Evolutionary conservation across 2,888 invertebrate species (phyloP).

Genomic region (Drosophila flavopinicola): DNA sequence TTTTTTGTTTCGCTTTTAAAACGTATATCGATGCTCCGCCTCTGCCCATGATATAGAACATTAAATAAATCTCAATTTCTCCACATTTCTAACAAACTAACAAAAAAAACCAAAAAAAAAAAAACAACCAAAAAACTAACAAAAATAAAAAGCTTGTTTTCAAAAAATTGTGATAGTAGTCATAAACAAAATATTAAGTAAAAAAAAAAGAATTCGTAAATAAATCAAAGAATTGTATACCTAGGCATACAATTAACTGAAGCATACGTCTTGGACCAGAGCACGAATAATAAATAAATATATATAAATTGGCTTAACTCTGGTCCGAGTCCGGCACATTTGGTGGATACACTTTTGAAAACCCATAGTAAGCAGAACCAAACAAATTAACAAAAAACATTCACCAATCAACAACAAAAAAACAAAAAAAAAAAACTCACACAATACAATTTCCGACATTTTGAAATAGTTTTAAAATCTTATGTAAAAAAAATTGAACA

Average conservation of each 20-base stretch:
- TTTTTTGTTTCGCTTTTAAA: conserved; percentile 35
- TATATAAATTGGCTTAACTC: conserved; percentile 8
- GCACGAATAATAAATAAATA: no score
- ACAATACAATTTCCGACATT: conserved; percentile 49
- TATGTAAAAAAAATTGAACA: conserved; percentile 64
- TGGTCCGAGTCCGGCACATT: conserved; percentile 15
- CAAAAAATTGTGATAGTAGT: conserved; percentile 79
- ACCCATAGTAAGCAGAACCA: conserved; percentile 47
- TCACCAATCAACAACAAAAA: conserved; percentile 5
- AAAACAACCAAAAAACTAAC: conserved; percentile 29
- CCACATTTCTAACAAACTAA: conserved; percentile 33
- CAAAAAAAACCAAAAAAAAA: conserved; percentile 21
- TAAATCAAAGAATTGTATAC: conserved; percentile 60
- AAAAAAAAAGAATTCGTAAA: conserved; percentile 44
- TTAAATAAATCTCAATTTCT: conserved; percentile 34
- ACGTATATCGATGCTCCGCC: conserved; percentile 43
- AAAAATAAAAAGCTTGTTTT: conserved; percentile 72
- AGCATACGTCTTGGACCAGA: conserved; percentile 13
- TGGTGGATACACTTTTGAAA: conserved; percentile 36
- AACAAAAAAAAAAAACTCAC: conserved; percentile 12
- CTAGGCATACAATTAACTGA: conserved; percentile 35
- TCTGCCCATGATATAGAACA: conserved; percentile 23
- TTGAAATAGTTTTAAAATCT: conserved; percentile 74
- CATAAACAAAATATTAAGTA: conserved; percentile 73
- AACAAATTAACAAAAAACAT: conserved; percentile 20